Base-by-base conservation (phyloP, 2,888 invertebrate species). In the Flabesymbios commensalis region DNA sequence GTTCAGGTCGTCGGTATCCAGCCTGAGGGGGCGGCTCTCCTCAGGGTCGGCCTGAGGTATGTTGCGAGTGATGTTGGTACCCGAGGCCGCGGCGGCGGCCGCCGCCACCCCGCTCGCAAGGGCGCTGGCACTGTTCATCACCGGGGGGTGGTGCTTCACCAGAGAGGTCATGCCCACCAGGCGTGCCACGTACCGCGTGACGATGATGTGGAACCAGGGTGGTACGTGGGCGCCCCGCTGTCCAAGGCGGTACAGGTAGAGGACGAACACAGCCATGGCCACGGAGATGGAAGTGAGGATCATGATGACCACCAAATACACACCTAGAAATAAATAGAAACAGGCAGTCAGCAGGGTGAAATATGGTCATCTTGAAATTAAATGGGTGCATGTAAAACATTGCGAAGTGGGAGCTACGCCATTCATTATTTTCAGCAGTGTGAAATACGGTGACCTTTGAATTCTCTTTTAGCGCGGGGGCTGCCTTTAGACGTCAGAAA, bases 281-380 rank as follows among this genome's bases (percentile, higher is more conserved):
- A 63, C 59, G 1, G 63, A 63, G 10, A 58, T 59, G 31, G 63
- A 59, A n/a, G 63, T 63, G 49, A 63, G 43, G 22, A 63, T 55
- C 63, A 63, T 63, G 54, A 63, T 59, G 1, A 58, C 54, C 47
- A 48, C 55, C n/a, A 63, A 49, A 55, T 63, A 63, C n/a, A 63
- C 48, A 28, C 63, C 63, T 63, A 55, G 3, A 57, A 57, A 19
- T 14, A n/a, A 17, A 7, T n/a, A n/a, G n/a, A n/a, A n/a, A n/a
- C n/a, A n/a, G n/a, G n/a, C n/a, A n/a, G 10, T 10, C 10, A 36
- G 17, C 10, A 10, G 17, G n/a, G n/a, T n/a, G n/a, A n/a, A n/a
- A n/a, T n/a, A n/a, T n/a, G n/a, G n/a, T n/a, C n/a, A n/a, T n/a
- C n/a, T n/a, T n/a, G n/a, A n/a, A n/a, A n/a, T n/a, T n/a, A n/a